Evolutionary conservation across 2,888 invertebrate genomes (phyloP).

Genomic region (Himalopsyche japonica): DNA sequence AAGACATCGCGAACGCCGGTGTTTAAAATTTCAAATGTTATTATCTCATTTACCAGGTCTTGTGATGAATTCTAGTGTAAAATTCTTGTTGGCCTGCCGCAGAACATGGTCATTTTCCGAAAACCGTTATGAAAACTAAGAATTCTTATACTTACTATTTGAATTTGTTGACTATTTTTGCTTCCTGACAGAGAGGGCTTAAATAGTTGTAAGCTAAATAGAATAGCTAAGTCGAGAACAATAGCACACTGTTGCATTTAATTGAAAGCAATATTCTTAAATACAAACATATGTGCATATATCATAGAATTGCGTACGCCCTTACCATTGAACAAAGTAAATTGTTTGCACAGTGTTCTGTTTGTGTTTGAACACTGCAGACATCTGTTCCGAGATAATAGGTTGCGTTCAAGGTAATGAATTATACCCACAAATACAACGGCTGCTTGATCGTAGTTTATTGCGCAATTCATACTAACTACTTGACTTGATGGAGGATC

Average conservation of each 20-base stretch:
- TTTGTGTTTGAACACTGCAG: neutral
- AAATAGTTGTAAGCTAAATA: too few relatives aligned
- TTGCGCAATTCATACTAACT: neutral
- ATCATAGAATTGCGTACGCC: neutral
- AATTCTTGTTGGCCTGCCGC: too few relatives aligned
- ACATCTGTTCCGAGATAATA: neutral
- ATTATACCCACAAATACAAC: neutral
- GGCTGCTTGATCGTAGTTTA: neutral
- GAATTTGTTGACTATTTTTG: too few relatives aligned
- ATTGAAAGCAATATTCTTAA: neutral
- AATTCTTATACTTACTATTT: too few relatives aligned
- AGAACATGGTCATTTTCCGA: too few relatives aligned
- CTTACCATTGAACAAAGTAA: neutral
- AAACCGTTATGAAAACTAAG: too few relatives aligned
- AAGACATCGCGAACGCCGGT: too few relatives aligned
- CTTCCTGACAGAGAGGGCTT: too few relatives aligned
- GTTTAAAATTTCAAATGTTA: too few relatives aligned
- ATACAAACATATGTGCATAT: neutral
- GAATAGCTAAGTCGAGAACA: neutral
- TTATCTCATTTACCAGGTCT: too few relatives aligned
- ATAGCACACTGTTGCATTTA: neutral
- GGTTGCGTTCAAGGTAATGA: neutral
- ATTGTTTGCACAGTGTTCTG: neutral
- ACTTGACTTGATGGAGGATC: neutral
- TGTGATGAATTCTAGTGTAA: too few relatives aligned